A percentile compares a stretch with the other conserved stretches of the same genome.
Conservation (phyloP, 2,888 invertebrate species). For the Eupelmus urozonus region DNA sequence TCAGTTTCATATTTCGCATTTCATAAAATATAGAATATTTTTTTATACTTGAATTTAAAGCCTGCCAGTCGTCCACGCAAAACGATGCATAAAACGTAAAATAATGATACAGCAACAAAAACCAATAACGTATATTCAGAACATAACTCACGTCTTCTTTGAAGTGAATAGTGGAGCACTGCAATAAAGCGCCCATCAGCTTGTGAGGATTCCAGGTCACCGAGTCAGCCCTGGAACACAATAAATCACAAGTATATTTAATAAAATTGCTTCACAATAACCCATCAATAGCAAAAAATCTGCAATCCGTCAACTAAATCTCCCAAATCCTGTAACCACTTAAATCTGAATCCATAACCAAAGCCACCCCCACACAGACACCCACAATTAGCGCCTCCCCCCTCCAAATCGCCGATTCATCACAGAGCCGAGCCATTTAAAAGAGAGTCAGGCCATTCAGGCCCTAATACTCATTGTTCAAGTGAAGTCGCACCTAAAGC, state of each 20-base stretch:
- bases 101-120: no score
- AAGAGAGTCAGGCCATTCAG: conserved; percentile 11
- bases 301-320: no score
- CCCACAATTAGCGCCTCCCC: neutral
- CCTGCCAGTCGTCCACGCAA: no score
- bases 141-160: conserved; percentile 90
- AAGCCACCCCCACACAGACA: no score
- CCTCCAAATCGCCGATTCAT: conserved; percentile 20
- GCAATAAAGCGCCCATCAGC: conserved; percentile 96
- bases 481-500: neutral
- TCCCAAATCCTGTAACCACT: no score
- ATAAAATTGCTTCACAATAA: no score
- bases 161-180: conserved; percentile 98
- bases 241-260: conserved; percentile 48
- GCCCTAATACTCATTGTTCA: neutral
- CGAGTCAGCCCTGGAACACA: conserved; percentile 88
- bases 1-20: no score
- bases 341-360: no score
- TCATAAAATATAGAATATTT: no score
- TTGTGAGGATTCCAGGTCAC: conserved; percentile 99
- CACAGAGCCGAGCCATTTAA: neutral
- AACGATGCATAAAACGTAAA: no score
- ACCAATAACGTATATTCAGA: neutral
- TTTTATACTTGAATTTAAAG: no score
- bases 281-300: no score